Conservation (phyloP, 2,888 invertebrate species). For the Sphecodes monilicornis region DNA sequence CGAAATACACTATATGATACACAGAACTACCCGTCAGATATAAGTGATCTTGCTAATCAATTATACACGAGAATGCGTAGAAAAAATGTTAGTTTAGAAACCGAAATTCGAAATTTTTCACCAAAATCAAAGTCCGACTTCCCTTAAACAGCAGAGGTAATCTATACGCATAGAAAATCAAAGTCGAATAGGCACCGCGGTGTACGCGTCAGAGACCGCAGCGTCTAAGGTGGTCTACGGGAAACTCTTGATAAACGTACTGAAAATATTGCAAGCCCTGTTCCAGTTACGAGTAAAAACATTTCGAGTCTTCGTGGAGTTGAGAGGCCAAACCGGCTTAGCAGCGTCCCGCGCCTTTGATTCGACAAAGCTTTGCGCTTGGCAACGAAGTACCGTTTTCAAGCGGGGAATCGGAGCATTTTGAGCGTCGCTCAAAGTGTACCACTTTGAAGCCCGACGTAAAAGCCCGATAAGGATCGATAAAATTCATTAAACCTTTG, state of each 20-base stretch:
- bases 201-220: neutral
- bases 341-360: slow-evolving; percentile 24
- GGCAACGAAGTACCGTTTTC: slow-evolving; percentile 26
- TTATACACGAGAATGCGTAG: too few species aligned
- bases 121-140: too few species aligned
- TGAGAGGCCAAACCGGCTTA: neutral
- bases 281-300: slow-evolving; percentile 4
- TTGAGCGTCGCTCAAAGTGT: slow-evolving; percentile 11
- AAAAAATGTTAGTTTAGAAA: too few species aligned
- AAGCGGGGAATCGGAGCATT: slow-evolving; percentile 2
- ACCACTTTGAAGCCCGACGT: neutral
- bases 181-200: neutral
- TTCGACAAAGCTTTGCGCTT: neutral
- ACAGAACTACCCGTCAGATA: too few species aligned
- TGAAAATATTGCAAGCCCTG: neutral
- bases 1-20: too few species aligned
- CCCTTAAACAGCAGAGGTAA: neutral
- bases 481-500: slow-evolving; percentile 11
- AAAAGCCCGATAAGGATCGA: slow-evolving; percentile 21
- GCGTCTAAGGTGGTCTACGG: neutral
- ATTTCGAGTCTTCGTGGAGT: neutral
- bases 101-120: too few species aligned
- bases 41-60: too few species aligned
- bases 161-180: neutral
- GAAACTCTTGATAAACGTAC: neutral